These are phyloP conservation scores for Nasonia longicornis DNA, from an alignment of 1,140 invertebrate genomes.

Conservation along the genomic window DNA sequence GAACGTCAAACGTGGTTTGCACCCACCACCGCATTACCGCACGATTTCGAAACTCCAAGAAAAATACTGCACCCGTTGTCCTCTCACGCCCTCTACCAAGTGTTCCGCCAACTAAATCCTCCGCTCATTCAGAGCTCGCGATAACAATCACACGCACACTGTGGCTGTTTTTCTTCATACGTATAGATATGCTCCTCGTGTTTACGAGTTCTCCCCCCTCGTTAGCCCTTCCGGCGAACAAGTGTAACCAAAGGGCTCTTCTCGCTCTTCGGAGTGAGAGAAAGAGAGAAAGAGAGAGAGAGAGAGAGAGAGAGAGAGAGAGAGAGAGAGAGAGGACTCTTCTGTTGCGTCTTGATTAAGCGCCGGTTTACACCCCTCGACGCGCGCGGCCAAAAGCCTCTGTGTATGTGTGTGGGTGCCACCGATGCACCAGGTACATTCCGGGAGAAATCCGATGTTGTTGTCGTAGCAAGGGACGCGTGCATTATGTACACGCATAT, in stretches of 20 bases:
- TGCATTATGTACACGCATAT: neutral
- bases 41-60: no score
- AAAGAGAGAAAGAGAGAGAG: neutral
- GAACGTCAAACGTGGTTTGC: neutral
- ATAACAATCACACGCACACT: no score
- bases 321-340: constrained; percentile 47
- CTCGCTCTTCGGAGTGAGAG: neutral
- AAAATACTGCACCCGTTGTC: no score
- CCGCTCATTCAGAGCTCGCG: no score
- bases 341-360: constrained; percentile 61
- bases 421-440: neutral
- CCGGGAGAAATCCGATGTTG: neutral
- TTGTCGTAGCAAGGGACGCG: neutral
- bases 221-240: constrained; percentile 36
- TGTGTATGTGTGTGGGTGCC: neutral
- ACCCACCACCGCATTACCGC: no score
- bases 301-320: neutral
- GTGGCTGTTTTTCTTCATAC: neutral
- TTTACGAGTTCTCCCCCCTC: neutral
- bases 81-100: no score
- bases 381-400: neutral
- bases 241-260: constrained; percentile 52
- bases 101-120: no score
- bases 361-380: constrained; percentile 55
- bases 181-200: neutral